Conservation (phyloP, 1,140 invertebrate species). For the Drosophila ohnishii region DNA sequence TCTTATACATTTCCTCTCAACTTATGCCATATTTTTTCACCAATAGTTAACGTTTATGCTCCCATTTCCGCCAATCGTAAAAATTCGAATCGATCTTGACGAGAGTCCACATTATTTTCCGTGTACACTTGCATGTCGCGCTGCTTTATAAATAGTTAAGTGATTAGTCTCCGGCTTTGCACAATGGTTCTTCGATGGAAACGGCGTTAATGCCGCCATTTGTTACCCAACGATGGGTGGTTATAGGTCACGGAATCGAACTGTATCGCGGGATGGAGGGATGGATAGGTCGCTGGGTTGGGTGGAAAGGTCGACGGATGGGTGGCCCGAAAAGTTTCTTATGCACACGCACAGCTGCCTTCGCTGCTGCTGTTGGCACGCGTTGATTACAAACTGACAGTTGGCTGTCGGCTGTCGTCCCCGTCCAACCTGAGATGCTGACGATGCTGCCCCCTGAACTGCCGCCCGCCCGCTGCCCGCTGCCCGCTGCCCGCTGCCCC, state of each 20-base stretch:
- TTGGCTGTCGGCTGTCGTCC: conserved; percentile 42
- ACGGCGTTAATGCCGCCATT: conserved; percentile 16
- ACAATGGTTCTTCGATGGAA: conserved; percentile 15
- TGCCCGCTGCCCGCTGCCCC: not conserved
- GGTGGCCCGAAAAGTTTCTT: conserved; percentile 37
- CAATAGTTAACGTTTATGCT: not conserved
- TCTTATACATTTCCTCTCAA: not conserved
- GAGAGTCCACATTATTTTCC: conserved; percentile 8
- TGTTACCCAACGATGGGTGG: conserved; percentile 31
- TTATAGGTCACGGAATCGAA: conserved; percentile 24
- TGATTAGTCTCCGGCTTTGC: conserved; percentile 43
- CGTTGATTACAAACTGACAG: conserved; percentile 69
- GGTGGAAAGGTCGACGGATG: not conserved
- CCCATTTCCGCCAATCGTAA: not conserved
- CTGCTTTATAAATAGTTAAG: conserved; percentile 45
- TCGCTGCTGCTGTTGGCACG: conserved; percentile 43
- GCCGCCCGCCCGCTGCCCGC: not conserved
- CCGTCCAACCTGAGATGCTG: conserved; percentile 41
- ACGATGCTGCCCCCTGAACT: conserved; percentile 13
- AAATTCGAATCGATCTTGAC: not conserved
- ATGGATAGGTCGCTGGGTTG: not conserved
- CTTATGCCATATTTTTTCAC: not conserved
- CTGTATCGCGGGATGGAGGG: not conserved
- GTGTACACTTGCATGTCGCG: conserved; percentile 32
- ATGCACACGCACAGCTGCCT: conserved; percentile 54